Evolutionary conservation across 2,797 vertebrate genomes (phyloP), one percentile per base, ranked within the genome.

Genomic region (Phylloscopus collybita): DNA sequence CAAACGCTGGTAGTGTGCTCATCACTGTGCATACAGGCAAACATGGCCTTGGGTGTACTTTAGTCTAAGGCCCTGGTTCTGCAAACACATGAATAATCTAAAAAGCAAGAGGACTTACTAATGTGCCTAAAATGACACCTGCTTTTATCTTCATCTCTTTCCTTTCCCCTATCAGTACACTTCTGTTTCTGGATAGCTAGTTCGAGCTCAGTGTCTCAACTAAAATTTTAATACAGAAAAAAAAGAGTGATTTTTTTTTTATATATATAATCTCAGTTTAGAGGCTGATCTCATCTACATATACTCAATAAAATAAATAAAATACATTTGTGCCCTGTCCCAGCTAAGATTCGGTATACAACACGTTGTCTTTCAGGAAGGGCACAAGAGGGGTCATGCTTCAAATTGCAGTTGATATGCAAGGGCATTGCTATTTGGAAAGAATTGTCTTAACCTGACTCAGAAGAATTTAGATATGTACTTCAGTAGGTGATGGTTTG

Each of bases 1-100:
- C 93, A 94, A 95, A 56, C 9, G 4, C 80, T 59, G 95, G 75
- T 86, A 69, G 69, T n/a, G 69, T 86, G 95, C 84, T 94, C 89
- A 79, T 91, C 1, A 0, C 90, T 92, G 71, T 71, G 76, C 89
- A 79, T 34, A 72, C 16, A 90, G 89, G 86, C 92, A 95, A 76
- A 88, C n/a, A 29, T 75, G 93, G 92, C 80, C 90, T 64, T 88
- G 86, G 57, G 54, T 88, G 59, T 90, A 47, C 90, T 90, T 88
- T 23, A 59, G 74, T 76, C 61, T 82, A 59, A 80, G 86, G 74
- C 50, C 83, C 61, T 34, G 25, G 42, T 91, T 90, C 90, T 90
- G 45, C 74, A 93, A 94, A 85, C 64, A 91, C 26, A 47, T 86
- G 50, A 95, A 90, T 96, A 93, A 94, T 85, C 34, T 80, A 57